phyloP scores from a whole-genome alignment of 2,888 invertebrate genomes.

The Catocala sponsa region DNA sequence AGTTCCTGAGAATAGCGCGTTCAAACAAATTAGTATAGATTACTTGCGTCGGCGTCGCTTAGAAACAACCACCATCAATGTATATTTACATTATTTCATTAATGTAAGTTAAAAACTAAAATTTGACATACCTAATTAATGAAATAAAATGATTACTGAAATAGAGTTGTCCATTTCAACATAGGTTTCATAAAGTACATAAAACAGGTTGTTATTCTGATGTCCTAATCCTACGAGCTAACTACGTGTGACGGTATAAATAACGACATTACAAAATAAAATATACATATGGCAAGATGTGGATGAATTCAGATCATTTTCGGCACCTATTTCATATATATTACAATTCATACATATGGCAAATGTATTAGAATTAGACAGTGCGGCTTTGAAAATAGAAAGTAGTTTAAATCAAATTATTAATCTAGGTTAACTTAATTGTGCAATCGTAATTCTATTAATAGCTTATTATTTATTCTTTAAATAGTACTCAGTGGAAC shows the following conservation, averaged over 20 bases:
- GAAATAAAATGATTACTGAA: too few relatives aligned
- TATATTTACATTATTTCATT: too few relatives aligned
- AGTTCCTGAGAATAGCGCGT: too few relatives aligned
- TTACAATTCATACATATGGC: neutral
- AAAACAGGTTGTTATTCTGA: neutral
- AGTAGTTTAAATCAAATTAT: constrained; percentile 42
- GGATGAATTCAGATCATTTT: neutral
- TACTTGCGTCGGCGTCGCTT: too few relatives aligned
- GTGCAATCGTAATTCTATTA: constrained; percentile 35
- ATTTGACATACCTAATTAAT: too few relatives aligned
- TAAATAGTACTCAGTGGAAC: neutral
- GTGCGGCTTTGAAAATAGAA: constrained; percentile 48
- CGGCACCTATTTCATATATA: too few relatives aligned
- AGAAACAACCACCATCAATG: too few relatives aligned
- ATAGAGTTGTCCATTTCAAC: neutral
- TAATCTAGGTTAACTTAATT: constrained; percentile 43
- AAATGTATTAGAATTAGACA: constrained; percentile 7
- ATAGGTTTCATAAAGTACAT: constrained; percentile 6
- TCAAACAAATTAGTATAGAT: too few relatives aligned
- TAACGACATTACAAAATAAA: constrained; percentile 7
- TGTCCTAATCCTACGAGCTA: constrained; percentile 5
- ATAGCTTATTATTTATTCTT: constrained; percentile 6
- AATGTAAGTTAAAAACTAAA: too few relatives aligned
- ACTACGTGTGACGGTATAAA: neutral
- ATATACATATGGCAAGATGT: neutral